phyloP scores from a whole-genome alignment of 2,797 vertebrate species.

The Pangasius macronema region DNA sequence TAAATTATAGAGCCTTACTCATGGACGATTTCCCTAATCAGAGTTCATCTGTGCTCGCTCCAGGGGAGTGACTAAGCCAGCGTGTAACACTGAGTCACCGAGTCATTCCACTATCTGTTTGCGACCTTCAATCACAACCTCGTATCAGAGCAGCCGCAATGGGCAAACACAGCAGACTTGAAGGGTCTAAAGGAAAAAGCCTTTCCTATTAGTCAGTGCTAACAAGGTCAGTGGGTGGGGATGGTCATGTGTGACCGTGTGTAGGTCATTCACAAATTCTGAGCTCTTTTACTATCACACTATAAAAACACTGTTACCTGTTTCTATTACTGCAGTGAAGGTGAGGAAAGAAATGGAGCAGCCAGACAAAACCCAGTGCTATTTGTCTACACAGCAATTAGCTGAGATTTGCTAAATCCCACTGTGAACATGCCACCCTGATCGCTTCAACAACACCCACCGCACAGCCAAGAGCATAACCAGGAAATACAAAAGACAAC shows the following conservation, averaged over 20 bases:
- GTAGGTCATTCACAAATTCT: slow-evolving; percentile 4
- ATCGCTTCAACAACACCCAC: neutral
- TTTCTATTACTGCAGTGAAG: neutral
- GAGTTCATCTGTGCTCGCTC: slow-evolving; percentile 51
- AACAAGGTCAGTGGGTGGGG: slow-evolving; percentile 25
- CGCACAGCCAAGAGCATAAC: neutral
- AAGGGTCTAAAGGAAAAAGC: slow-evolving; percentile 8
- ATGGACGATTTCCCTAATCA: slow-evolving; percentile 50
- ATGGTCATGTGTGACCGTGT: neutral
- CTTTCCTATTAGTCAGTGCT: slow-evolving; percentile 9
- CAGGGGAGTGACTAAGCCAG: slow-evolving; percentile 63
- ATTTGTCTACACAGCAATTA: slow-evolving; percentile 35
- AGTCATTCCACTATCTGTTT: slow-evolving; percentile 68
- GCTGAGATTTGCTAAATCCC: slow-evolving; percentile 26
- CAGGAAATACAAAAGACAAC: neutral
- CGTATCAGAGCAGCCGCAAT: slow-evolving; percentile 59
- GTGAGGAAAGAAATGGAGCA: neutral
- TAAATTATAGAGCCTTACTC: slow-evolving; percentile 61
- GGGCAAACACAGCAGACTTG: slow-evolving; percentile 39
- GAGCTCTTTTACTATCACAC: too few species aligned
- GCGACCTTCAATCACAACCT: slow-evolving; percentile 66
- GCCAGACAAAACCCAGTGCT: neutral
- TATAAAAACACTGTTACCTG: neutral
- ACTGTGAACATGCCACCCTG: neutral
- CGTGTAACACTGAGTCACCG: slow-evolving; percentile 72